Evolutionary conservation across 2,113 vertebrate species (phyloP).

Genomic region (Glaucidium brasilianum): DNA sequence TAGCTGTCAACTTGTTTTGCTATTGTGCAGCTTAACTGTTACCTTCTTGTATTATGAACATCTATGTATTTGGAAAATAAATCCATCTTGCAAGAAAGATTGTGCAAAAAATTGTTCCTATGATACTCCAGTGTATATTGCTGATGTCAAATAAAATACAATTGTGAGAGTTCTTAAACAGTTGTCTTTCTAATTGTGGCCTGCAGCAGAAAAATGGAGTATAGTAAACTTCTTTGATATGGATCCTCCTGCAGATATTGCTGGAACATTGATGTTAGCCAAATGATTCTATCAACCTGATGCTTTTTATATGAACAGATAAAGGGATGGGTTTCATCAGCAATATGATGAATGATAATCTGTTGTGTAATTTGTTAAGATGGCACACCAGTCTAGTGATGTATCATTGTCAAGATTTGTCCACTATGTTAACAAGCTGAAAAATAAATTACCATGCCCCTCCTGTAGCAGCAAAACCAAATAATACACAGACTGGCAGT

Average conservation of each 20-base stretch:
- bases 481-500: neutral
- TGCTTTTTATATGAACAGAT: neutral
- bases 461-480: neutral
- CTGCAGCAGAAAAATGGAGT: neutral
- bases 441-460: neutral
- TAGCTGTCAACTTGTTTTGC: slow-evolving; percentile 68
- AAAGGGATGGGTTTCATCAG: slow-evolving; percentile 14
- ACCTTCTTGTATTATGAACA: slow-evolving; percentile 62
- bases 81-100: slow-evolving; percentile 66
- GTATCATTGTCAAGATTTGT: neutral
- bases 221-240: neutral
- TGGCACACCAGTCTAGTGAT: neutral
- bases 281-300: neutral
- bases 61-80: slow-evolving; percentile 64
- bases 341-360: slow-evolving; percentile 32
- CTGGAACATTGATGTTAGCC: neutral
- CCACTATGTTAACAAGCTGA: neutral
- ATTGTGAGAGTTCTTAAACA: slow-evolving; percentile 66
- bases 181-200: slow-evolving; percentile 53
- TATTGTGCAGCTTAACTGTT: slow-evolving; percentile 68
- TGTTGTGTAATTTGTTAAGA: slow-evolving; percentile 22
- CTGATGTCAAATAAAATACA: slow-evolving; percentile 72
- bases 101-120: slow-evolving; percentile 62
- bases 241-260: neutral
- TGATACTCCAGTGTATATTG: slow-evolving; percentile 65